phyloP scores from a whole-genome alignment of 1,140 invertebrate species.

The Micrasema longulum region DNA sequence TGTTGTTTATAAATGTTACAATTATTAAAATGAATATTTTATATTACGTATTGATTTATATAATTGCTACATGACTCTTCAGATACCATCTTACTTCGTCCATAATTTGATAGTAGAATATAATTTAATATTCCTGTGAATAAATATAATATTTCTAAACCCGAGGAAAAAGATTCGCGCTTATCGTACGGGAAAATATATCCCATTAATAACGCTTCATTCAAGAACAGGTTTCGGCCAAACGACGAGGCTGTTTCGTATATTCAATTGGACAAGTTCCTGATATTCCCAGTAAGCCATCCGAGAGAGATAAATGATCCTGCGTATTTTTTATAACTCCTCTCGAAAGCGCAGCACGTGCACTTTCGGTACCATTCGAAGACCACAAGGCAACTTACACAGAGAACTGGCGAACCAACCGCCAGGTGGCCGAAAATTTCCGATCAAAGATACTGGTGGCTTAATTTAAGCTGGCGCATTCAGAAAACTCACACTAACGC shows the following conservation, averaged over 20 bases:
- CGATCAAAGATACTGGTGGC: slow-evolving; percentile 13
- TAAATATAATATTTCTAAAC: too few relatives aligned
- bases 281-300: slow-evolving; percentile 19
- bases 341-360: slow-evolving; percentile 11
- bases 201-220: not conserved
- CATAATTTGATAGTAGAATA: too few relatives aligned
- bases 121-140: too few relatives aligned
- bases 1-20: too few relatives aligned
- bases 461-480: too few relatives aligned
- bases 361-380: not conserved
- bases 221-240: slow-evolving; percentile 10
- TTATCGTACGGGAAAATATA: not conserved
- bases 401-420: not conserved
- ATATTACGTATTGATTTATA: too few relatives aligned
- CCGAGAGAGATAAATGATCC: not conserved
- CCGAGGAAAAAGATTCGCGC: too few relatives aligned
- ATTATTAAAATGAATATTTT: too few relatives aligned
- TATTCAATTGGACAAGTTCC: slow-evolving; percentile 17
- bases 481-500: too few relatives aligned
- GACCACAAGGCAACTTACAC: slow-evolving; percentile 8
- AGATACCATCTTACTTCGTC: too few relatives aligned
- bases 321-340: not conserved
- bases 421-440: slow-evolving; percentile 17
- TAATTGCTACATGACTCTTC: too few relatives aligned
- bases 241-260: slow-evolving; percentile 9